Base-by-base conservation (phyloP, 2,113 vertebrate species). In the Perca fluviatilis region DNA sequence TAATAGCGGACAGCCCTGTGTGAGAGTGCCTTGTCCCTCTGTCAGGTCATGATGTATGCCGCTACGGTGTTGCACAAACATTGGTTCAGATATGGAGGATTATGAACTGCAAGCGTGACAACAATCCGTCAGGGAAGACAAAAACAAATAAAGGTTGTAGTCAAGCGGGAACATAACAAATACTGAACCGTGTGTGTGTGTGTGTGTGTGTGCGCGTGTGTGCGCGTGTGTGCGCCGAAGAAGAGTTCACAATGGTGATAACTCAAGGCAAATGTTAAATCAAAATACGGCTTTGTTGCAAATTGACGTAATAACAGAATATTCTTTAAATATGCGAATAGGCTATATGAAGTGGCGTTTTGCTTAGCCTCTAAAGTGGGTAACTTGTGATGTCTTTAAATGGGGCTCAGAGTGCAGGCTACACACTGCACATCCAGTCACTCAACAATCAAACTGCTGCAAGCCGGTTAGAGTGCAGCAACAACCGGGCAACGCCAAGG, bases 101-200 rank as follows among this genome's bases (percentile, higher is more conserved):
- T 65, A 49, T 89, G 33, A 76, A 67, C 78, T 75, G 40, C 9
- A 11, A 43, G 10, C 49, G 68, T 3, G 30, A 15, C 71, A 63
- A 36, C 43, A 64, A 61, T 69, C 75, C n/a, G 63, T 64, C 73
- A 36, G 3, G 8, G 63, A 18, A n/a, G 15, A 40, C 40, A 63
- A 43, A 10, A 43, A 16, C 25, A 46, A 16, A 54, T 58, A 10
- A n/a, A 40, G 50, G 36, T 21, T 78, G 46, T 4, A 5, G 4
- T 21, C 21, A 8, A 33, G 53, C 1, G 0, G 10, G 2, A 47
- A 18, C 11, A 58, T 5, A 27, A 16, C 5, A n/a, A 57, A 18
- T 14, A 36, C 25, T 47, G 51, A n/a, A 6, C 15, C 21, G 4
- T 1, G n/a, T 19, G 50, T 57, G 46, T 9, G 61, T 40, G 40